Conservation (phyloP, 2,888 invertebrate species). For the Erebia epiphron region DNA sequence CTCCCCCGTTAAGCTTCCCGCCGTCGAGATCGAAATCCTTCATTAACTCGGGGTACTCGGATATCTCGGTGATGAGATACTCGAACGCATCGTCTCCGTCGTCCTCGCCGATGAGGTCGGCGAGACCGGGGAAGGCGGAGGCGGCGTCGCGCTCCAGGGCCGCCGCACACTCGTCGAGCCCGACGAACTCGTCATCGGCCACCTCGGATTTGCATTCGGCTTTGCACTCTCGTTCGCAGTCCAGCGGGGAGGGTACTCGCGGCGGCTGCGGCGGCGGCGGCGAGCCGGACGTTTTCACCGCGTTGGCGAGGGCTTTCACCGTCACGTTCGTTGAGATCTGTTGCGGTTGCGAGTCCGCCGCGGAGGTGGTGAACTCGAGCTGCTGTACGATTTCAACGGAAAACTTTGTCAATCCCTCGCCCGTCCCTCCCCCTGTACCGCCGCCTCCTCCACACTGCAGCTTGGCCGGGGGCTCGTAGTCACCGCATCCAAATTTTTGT, state of each 20-base stretch:
- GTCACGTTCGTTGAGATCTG: slow-evolving; percentile 96
- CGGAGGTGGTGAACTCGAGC: slow-evolving; percentile 93
- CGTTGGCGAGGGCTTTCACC: slow-evolving; percentile 86
- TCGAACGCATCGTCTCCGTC: slow-evolving; percentile 92
- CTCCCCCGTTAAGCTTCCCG: slow-evolving; percentile 64
- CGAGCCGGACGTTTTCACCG: slow-evolving; percentile 72
- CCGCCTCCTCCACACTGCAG: slow-evolving; percentile 78
- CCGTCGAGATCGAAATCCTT: slow-evolving; percentile 88
- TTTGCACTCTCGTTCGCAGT: slow-evolving; percentile 90
- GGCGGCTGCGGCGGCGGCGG: slow-evolving; percentile 72
- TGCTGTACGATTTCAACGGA: slow-evolving; percentile 97
- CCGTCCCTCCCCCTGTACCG: slow-evolving; percentile 68
- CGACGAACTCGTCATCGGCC: slow-evolving; percentile 93
- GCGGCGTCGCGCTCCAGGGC: slow-evolving; percentile 93
- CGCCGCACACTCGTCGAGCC: slow-evolving; percentile 91
- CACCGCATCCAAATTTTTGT: slow-evolving; percentile 91
- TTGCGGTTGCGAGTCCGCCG: slow-evolving; percentile 93
- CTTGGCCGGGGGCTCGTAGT: slow-evolving; percentile 91
- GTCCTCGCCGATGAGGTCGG: slow-evolving; percentile 92
- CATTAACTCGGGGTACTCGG: slow-evolving; percentile 92
- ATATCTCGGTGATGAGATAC: slow-evolving; percentile 93
- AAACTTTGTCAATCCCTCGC: slow-evolving; percentile 87
- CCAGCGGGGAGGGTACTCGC: slow-evolving; percentile 90
- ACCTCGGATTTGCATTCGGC: slow-evolving; percentile 91
- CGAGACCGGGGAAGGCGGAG: slow-evolving; percentile 89